phyloP scores from a whole-genome alignment of 2,888 invertebrate genomes.

The Spialia ferax region DNA sequence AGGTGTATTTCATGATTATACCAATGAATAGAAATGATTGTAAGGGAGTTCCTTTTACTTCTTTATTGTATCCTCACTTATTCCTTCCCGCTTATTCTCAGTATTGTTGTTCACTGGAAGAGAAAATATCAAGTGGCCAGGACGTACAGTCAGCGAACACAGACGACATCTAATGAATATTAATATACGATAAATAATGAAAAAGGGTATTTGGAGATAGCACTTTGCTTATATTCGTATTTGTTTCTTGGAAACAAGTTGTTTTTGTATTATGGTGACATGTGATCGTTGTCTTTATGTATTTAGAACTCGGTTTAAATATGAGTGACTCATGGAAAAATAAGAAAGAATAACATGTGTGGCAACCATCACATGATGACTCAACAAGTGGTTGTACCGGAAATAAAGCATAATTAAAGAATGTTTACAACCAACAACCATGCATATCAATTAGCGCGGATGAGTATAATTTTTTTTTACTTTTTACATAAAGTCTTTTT shows the following conservation, averaged over 20 bases:
- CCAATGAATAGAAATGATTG: conserved; percentile 67
- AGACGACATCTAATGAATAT: conserved; percentile 3
- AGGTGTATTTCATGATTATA: conserved; percentile 54
- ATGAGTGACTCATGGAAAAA: too few relatives aligned
- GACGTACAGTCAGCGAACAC: not conserved
- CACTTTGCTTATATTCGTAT: not conserved
- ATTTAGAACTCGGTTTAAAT: too few relatives aligned
- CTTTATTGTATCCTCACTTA: conserved; percentile 63
- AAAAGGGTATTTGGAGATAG: not conserved
- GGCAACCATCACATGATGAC: too few relatives aligned
- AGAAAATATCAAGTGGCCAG: conserved; percentile 48
- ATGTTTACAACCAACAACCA: too few relatives aligned
- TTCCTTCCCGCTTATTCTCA: conserved; percentile 56
- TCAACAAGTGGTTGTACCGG: too few relatives aligned
- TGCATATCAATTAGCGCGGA: too few relatives aligned
- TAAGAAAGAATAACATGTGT: too few relatives aligned
- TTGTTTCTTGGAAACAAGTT: not conserved
- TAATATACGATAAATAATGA: not conserved
- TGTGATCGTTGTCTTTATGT: too few relatives aligned
- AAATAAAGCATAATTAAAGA: too few relatives aligned
- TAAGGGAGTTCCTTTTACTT: conserved; percentile 61
- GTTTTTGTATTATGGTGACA: too few relatives aligned
- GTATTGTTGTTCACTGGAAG: conserved; percentile 54
- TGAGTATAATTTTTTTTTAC: too few relatives aligned
- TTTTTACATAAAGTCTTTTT: not conserved